Conservation (phyloP, 2,888 invertebrate species). For the Pelosia muscerda region DNA sequence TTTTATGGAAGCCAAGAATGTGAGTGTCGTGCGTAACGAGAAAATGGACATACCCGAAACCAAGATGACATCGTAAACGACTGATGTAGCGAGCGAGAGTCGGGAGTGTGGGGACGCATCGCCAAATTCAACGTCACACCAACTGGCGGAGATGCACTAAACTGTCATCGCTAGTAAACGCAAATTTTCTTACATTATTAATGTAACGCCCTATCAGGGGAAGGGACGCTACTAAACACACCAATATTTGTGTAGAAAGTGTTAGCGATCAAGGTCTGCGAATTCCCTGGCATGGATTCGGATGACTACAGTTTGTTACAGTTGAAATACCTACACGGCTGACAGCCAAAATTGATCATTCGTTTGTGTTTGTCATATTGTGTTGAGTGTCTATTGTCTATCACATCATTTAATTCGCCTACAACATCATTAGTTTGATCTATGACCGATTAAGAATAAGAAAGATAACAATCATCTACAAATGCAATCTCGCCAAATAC, state of each 20-base stretch:
- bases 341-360: constrained; percentile 73
- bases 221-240: constrained; percentile 72
- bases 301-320: constrained; percentile 67
- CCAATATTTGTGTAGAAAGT: constrained; percentile 73
- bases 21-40: constrained; percentile 54
- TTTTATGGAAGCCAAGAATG: constrained; percentile 60
- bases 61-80: constrained; percentile 72
- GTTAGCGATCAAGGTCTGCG: constrained; percentile 70
- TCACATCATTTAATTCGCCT: constrained; percentile 52
- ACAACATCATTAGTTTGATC: constrained; percentile 29
- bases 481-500: neutral
- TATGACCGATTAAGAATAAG: constrained; percentile 28
- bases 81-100: constrained; percentile 46
- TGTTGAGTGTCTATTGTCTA: constrained; percentile 47
- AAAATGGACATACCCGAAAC: constrained; percentile 78
- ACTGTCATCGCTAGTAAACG: constrained; percentile 60
- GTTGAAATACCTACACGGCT: constrained; percentile 64
- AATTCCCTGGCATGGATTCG: constrained; percentile 82
- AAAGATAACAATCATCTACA: neutral
- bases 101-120: constrained; percentile 61
- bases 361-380: constrained; percentile 72
- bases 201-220: constrained; percentile 67
- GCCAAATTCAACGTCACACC: constrained; percentile 71
- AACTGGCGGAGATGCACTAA: constrained; percentile 54
- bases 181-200: constrained; percentile 59